A percentile compares a stretch with the other conserved stretches of the same genome.
phyloP scores from a whole-genome alignment of 2,888 invertebrate species.

The Caenorhabditis sp. region DNA sequence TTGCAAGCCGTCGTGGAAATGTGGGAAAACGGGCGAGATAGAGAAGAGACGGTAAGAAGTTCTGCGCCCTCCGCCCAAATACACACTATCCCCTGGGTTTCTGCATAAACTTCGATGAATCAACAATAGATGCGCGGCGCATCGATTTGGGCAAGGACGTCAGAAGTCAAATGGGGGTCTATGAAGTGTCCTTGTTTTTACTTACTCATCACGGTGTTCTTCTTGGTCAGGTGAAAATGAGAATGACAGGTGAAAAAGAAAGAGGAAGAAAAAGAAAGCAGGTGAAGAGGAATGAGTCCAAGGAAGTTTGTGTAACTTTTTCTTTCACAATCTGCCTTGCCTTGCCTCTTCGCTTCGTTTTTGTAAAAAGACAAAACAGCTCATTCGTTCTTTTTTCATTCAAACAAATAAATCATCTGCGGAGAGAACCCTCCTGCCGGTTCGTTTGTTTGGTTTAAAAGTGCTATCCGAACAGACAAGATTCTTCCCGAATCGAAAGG shows the following conservation, averaged over 20 bases:
- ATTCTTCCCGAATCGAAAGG: neutral
- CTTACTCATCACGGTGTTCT: too few relatives aligned
- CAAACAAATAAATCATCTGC: constrained; percentile 35
- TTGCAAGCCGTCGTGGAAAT: constrained; percentile 46
- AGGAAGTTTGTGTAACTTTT: constrained; percentile 29
- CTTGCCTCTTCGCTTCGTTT: neutral
- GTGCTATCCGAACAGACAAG: too few relatives aligned
- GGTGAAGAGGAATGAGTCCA: neutral
- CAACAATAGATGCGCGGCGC: constrained; percentile 52
- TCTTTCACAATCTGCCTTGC: constrained; percentile 18
- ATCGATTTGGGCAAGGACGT: constrained; percentile 44
- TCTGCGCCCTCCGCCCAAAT: constrained; percentile 15
- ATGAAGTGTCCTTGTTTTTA: too few relatives aligned
- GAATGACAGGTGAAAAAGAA: too few relatives aligned
- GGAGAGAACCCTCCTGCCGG: constrained; percentile 2
- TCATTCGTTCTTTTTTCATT: constrained; percentile 41
- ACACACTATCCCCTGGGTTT: constrained; percentile 38
- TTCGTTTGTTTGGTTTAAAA: constrained; percentile 36
- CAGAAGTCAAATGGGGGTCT: constrained; percentile 17
- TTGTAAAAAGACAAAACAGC: constrained; percentile 34
- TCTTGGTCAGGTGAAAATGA: too few relatives aligned
- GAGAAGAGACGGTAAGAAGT: constrained; percentile 50
- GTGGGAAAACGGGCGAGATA: constrained; percentile 49
- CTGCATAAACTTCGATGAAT: constrained; percentile 55
- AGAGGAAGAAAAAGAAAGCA: neutral